Conservation (phyloP, 1,140 invertebrate species). For the Atta colombica region DNA sequence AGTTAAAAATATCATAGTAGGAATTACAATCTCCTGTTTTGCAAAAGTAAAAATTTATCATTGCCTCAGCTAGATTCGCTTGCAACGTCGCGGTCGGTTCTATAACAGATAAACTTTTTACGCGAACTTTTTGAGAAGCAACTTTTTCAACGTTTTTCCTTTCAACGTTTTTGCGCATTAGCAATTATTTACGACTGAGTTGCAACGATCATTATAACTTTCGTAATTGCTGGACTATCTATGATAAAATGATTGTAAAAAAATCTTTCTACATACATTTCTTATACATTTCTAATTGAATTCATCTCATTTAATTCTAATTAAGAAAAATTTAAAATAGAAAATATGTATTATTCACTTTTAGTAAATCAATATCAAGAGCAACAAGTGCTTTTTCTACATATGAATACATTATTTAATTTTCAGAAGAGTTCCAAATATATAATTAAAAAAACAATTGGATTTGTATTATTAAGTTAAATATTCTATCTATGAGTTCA, state of each 20-base stretch:
- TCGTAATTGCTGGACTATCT: conserved; percentile 17
- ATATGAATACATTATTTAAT: background rate
- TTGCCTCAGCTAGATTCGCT: background rate
- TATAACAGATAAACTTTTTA: conserved; percentile 29
- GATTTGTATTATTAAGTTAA: background rate
- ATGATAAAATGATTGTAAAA: background rate
- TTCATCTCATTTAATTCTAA: background rate
- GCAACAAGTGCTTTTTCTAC: conserved; percentile 43
- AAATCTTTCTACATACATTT: background rate
- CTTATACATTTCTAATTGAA: background rate
- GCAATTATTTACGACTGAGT: conserved; percentile 35
- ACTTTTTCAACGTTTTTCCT: conserved; percentile 26
- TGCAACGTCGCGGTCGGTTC: background rate
- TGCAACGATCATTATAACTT: conserved; percentile 36
- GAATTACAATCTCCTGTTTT: conserved; percentile 42
- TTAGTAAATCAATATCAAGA: conserved; percentile 15
- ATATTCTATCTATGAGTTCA: background rate
- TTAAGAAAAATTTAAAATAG: background rate
- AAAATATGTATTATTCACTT: background rate
- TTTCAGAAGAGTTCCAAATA: background rate
- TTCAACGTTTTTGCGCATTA: background rate
- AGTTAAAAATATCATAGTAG: conserved; percentile 23
- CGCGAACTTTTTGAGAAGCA: conserved; percentile 15
- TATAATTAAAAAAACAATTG: conserved; percentile 2
- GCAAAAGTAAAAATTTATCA: conserved; percentile 45